Evolutionary conservation across 2,113 vertebrate genomes (phyloP), one percentile per base, ranked within the genome.

Genomic region (Coracopsis vasa): DNA sequence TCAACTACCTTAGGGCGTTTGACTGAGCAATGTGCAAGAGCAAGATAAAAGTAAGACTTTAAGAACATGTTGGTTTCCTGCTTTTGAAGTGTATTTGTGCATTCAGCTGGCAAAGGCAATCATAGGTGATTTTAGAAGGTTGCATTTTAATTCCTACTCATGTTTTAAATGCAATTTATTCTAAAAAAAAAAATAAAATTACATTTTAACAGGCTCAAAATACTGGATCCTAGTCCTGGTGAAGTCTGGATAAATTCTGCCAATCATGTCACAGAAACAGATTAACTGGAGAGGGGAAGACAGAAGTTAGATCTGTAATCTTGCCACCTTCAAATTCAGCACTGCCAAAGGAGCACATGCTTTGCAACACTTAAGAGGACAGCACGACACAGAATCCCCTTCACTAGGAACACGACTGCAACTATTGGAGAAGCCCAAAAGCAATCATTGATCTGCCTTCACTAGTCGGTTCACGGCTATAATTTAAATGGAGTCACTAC

Each of bases 41-140:
- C 78, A 93, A 93, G 93, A 96, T 96, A 96, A 96, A 97, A 92
- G 79, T 66, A 82, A 82, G 64, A 58, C 54, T 86, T 88, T 54
- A 86, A 93, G 72, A 92, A 80, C 16, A 14, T 9, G 21, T 64
- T 86, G 64, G 54, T 80, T 90, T 94, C 72, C 67, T 72, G 82
- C 92, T 88, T 95, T 94, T 96, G 95, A 96, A 94, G 86, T 75
- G 37, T 74, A 93, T 70, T 94, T 97, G 79, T 95, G 90, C 79
- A 90, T 94, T 96, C 96, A 88, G 45, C 42, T 73, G 39, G 79
- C 64, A 93, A 77, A 80, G 41, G 90, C 58, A 94, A 73, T 29
- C 29, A 45, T 11, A 70, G 54, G 35, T 62, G 75, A 92, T 90
- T 92, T 88, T 60, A 80, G 86, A 88, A 95, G 39, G 71, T 12